Base-by-base conservation (phyloP, 2,888 invertebrate species). In the Frankliniella fusca region DNA sequence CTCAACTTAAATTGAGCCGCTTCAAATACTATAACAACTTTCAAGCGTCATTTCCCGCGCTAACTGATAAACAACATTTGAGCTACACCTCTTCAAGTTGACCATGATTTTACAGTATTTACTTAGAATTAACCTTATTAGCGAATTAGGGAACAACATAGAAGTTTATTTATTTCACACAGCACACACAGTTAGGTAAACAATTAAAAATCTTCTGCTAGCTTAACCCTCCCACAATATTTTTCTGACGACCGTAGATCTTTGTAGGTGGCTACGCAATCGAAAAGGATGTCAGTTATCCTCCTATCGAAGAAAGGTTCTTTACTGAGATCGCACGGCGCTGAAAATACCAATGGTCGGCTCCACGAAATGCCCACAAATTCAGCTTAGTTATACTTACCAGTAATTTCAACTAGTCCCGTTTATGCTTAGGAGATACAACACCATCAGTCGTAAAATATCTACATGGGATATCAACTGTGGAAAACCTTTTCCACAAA, bases 221-320 rank as follows among this genome's bases (percentile, higher is more conserved):
- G 81, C 81, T 12, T 81, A 81, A 49, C 70, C 70, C 70, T 27
- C 23, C 27, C 70, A 76, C 27, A 76, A 76, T 76, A 76, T 76
- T 76, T 76, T 23, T 38, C 38, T 38, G 38, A 38, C 38, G 38
- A 38, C 23, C n/a, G 61, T 61, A 20, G n/a, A 61, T 61, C 28
- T 49, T 38, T 81, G 18, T 61, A 50, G 81, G 81, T 81, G 81
- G 50, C 50, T 49, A 81, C 50, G 61, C 50, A 49, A 81, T 61
- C 81, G 50, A 81, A 61, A 50, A 81, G 61, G 27, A 81, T 50
- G 54, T 49, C 61, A 61, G 81, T 50, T 61, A 81, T 81, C 81
- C 50, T 61, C 61, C 81, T 81, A 81, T 50, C 81, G 50, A 50
- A 81, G 49, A 50, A 50, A 81, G 50, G 61, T 10, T 50, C 50